Conservation (phyloP, 2,113 vertebrate genomes). For the Hippocampus abdominalis region DNA sequence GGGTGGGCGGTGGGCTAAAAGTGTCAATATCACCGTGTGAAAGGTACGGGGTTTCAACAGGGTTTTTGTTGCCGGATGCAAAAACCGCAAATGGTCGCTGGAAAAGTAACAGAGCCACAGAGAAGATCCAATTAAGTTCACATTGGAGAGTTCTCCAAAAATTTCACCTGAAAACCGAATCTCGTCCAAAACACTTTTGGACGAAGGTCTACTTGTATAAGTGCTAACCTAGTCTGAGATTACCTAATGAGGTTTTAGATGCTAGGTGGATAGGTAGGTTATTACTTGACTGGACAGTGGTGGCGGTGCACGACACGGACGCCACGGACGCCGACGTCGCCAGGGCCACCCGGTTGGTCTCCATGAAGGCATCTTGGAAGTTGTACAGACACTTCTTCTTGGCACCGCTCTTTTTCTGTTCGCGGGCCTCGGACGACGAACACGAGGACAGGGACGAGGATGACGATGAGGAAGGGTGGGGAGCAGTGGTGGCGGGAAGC, state of each 20-base stretch:
- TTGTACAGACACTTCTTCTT: constrained; percentile 98
- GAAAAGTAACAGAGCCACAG: too few species aligned
- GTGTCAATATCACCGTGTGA: not conserved
- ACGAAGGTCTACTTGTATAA: constrained; percentile 16
- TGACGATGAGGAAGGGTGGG: constrained; percentile 52
- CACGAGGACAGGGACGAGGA: constrained; percentile 62
- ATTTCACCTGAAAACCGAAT: too few species aligned
- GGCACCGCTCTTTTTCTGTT: constrained; percentile 82
- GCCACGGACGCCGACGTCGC: constrained; percentile 91
- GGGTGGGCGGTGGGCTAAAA: not conserved
- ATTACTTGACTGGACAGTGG: constrained; percentile 96
- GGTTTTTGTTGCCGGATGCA: not conserved
- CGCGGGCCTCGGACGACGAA: constrained; percentile 78
- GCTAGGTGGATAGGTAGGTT: constrained; percentile 84
- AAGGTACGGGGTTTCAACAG: not conserved
- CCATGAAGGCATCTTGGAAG: constrained; percentile 98
- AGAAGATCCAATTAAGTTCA: too few species aligned
- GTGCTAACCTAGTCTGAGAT: constrained; percentile 45
- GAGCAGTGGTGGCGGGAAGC: constrained; percentile 36
- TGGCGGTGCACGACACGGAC: constrained; percentile 92
- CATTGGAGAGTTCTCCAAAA: too few species aligned
- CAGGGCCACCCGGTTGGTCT: constrained; percentile 91
- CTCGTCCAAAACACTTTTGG: too few species aligned
- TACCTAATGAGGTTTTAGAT: constrained; percentile 88
- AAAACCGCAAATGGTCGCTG: not conserved